These are phyloP conservation scores for Tachina grossa DNA, from an alignment of 2,888 invertebrate genomes.

Conservation along the genomic window DNA sequence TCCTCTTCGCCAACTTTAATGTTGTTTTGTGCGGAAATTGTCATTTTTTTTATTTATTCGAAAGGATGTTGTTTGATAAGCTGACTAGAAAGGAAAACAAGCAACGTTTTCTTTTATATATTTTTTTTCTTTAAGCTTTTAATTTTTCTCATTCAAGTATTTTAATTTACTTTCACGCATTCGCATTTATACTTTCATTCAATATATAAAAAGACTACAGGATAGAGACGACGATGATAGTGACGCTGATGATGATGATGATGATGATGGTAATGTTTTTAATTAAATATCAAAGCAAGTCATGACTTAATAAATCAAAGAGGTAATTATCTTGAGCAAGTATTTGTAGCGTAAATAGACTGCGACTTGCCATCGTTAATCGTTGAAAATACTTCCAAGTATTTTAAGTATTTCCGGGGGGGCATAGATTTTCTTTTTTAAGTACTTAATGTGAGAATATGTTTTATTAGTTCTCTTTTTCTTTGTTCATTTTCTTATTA, in stretches of 20 bases:
- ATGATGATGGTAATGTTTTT: constrained; percentile 15
- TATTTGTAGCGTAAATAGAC: neutral
- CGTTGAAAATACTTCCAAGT: neutral
- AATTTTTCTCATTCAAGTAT: constrained; percentile 40
- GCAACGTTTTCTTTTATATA: constrained; percentile 17
- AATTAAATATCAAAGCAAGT: constrained; percentile 27
- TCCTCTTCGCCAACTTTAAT: constrained; percentile 38
- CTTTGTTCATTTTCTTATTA: neutral
- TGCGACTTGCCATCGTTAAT: constrained; percentile 4
- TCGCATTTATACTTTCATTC: constrained; percentile 51
- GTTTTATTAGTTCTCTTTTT: neutral
- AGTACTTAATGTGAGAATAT: neutral
- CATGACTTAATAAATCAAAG: constrained; percentile 42
- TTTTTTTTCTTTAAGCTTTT: constrained; percentile 7
- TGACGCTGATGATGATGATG: neutral
- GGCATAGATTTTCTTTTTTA: constrained; percentile 3
- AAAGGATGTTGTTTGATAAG: constrained; percentile 69
- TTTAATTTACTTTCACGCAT: constrained; percentile 66
- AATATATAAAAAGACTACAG: neutral
- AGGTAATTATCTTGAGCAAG: constrained; percentile 18
- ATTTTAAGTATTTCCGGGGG: constrained; percentile 31
- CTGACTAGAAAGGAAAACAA: constrained; percentile 60
- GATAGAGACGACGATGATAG: neutral
- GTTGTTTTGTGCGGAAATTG: constrained; percentile 60
- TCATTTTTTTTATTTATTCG: constrained; percentile 55